Conservation (phyloP, 2,797 vertebrate species). For the Syngnathus rostellatus region DNA sequence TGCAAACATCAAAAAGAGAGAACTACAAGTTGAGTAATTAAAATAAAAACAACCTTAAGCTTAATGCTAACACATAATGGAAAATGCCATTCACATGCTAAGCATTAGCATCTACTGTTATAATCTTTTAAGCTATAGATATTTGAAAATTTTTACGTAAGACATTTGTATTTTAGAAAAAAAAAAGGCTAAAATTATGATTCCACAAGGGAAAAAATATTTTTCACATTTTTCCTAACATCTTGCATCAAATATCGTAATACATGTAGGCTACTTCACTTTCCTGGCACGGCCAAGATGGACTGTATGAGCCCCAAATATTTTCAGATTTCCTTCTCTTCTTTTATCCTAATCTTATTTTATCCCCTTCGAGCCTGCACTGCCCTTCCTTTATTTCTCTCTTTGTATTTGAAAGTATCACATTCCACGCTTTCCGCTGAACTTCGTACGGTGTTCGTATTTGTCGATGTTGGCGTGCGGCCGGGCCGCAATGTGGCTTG, state of each 20-base stretch:
- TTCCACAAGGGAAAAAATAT: background rate
- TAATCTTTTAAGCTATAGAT: no score
- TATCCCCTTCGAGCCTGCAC: background rate
- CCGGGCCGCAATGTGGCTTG: slow-evolving; percentile 9
- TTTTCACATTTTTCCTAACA: slow-evolving; percentile 4
- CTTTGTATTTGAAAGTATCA: background rate
- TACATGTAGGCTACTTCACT: background rate
- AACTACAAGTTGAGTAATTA: no score
- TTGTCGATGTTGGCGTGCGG: slow-evolving; percentile 20
- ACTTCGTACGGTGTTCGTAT: background rate
- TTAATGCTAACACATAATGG: no score
- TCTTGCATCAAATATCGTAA: slow-evolving; percentile 28
- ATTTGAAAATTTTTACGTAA: no score
- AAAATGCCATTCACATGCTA: no score
- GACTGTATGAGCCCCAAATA: slow-evolving; percentile 28
- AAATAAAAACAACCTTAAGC: no score
- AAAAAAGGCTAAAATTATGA: no score
- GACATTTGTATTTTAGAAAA: no score
- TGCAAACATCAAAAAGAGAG: no score
- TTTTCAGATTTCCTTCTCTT: slow-evolving; percentile 39
- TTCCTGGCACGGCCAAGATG: slow-evolving; percentile 14
- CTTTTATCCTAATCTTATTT: slow-evolving; percentile 27
- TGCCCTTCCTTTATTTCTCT: background rate
- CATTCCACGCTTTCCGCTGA: background rate
- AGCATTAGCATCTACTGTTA: no score